Conservation (phyloP, 2,113 vertebrate species). For the Panurus biarmicus region DNA sequence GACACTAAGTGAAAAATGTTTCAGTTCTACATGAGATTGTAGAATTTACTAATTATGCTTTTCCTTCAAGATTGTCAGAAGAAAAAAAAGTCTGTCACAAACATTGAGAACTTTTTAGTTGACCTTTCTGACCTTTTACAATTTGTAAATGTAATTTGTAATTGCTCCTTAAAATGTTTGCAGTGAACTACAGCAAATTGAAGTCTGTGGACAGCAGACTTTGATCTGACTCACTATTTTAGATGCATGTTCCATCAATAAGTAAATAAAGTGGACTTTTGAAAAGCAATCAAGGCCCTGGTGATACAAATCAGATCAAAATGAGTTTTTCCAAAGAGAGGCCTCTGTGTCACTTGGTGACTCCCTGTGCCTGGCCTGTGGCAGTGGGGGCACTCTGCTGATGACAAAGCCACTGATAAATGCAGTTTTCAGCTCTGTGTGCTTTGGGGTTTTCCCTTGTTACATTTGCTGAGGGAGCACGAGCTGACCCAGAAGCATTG, state of each 20-base stretch:
- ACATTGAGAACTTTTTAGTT: background rate
- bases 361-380: background rate
- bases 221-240: background rate
- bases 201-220: background rate
- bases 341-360: background rate
- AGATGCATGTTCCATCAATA: background rate
- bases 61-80: background rate
- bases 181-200: background rate
- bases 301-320: fast-evolving
- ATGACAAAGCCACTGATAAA: background rate
- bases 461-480: background rate
- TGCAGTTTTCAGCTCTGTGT: background rate
- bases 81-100: background rate
- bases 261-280: background rate
- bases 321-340: background rate
- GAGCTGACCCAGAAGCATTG: background rate
- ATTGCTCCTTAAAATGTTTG: background rate
- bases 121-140: background rate
- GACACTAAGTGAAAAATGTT: background rate
- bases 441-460: background rate
- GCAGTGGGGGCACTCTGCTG: background rate
- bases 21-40: background rate
- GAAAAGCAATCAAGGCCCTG: background rate
- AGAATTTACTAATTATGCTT: background rate
- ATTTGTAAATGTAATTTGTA: no score